These are phyloP conservation scores for Rapana venosa DNA, from an alignment of 2,888 invertebrate genomes.

Conservation along the genomic window DNA sequence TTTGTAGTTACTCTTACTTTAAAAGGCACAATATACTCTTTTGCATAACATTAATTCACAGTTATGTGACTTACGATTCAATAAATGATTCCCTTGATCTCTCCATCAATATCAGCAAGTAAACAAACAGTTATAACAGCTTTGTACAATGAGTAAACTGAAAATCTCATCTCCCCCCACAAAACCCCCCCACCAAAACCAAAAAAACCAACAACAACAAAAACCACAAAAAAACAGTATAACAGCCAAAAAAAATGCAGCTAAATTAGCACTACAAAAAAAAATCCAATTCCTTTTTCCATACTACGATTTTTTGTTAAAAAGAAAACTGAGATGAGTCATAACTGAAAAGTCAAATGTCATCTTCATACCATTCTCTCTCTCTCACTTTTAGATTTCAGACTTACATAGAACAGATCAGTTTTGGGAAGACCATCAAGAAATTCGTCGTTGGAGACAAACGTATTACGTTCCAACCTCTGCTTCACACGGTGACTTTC, in stretches of 20 bases:
- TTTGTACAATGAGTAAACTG: no score
- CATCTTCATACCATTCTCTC: no score
- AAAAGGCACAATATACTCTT: no score
- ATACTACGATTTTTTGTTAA: neutral
- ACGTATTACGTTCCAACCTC: constrained; percentile 52
- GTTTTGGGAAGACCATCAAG: constrained; percentile 62
- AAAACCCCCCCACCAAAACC: no score
- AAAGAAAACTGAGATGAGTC: neutral
- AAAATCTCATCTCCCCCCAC: no score
- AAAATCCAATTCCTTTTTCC: neutral
- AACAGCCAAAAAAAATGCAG: no score
- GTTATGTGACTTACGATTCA: neutral
- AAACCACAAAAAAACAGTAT: no score
- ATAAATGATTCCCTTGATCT: neutral
- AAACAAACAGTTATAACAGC: neutral
- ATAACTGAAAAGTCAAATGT: neutral
- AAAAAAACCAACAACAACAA: no score
- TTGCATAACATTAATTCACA: no score
- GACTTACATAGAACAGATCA: constrained; percentile 64
- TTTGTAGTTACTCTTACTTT: no score
- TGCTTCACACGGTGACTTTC: constrained; percentile 48
- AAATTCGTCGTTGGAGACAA: constrained; percentile 58
- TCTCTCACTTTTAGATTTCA: neutral
- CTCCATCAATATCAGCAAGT: neutral
- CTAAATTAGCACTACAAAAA: no score